A percentile compares a stretch with the other conserved stretches of the same genome.
These are phyloP conservation scores for Conus canariensis DNA, from an alignment of 2,888 invertebrate species.

Conservation along the genomic window DNA sequence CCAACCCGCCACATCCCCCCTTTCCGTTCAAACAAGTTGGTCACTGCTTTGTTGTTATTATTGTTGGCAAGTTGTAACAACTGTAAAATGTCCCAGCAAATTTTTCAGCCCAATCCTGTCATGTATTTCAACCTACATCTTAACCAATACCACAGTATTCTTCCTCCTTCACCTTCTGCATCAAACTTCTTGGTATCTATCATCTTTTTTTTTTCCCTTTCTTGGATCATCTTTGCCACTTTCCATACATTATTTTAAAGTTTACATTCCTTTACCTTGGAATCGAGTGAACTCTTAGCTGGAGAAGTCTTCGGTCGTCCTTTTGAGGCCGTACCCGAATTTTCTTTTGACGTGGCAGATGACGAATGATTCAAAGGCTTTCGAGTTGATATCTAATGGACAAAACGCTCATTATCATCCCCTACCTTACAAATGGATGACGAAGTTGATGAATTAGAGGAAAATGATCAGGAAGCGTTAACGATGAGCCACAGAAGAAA, in stretches of 20 bases:
- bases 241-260: neutral
- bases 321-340: slow-evolving; percentile 44
- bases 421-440: neutral
- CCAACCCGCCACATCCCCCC: too few relatives aligned
- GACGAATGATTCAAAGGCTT: slow-evolving; percentile 52
- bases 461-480: neutral
- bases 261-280: slow-evolving; percentile 32
- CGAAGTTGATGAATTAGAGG: neutral
- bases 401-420: slow-evolving; percentile 43
- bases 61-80: too few relatives aligned
- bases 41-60: too few relatives aligned
- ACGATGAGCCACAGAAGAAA: neutral
- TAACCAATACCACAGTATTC: too few relatives aligned
- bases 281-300: slow-evolving; percentile 40
- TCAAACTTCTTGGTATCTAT: too few relatives aligned
- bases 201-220: too few relatives aligned
- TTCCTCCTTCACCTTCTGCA: too few relatives aligned
- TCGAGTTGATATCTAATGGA: slow-evolving; percentile 52
- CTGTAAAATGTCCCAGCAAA: too few relatives aligned
- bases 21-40: too few relatives aligned
- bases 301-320: slow-evolving; percentile 51
- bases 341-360: slow-evolving; percentile 52
- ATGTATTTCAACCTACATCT: too few relatives aligned
- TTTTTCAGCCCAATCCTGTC: too few relatives aligned
- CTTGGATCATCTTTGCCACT: neutral